Conservation (phyloP, 2,113 vertebrate genomes). For the Charadrius vociferus region DNA sequence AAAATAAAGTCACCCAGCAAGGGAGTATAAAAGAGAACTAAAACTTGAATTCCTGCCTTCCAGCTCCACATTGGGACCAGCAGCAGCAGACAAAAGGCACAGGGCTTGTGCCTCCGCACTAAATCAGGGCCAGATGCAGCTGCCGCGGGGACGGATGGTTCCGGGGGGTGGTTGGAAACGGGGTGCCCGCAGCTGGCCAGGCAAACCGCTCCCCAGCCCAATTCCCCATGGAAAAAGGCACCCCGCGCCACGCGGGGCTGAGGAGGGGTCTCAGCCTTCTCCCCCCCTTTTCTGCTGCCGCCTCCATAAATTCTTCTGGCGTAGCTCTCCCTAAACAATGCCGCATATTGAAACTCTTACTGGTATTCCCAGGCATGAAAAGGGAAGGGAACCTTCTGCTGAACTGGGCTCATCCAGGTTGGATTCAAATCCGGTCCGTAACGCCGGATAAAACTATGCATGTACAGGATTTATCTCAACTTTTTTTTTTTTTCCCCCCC, state of each 20-base stretch:
- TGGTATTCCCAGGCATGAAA: neutral
- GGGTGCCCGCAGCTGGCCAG: neutral
- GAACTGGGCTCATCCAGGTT: neutral
- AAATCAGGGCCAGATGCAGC: slow-evolving; percentile 66
- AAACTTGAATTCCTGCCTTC: slow-evolving; percentile 51
- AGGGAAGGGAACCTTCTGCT: neutral
- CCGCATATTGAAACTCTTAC: neutral
- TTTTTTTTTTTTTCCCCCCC: neutral
- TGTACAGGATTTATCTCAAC: neutral
- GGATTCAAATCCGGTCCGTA: fast-evolving
- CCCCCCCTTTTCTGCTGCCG: neutral
- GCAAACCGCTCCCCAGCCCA: neutral
- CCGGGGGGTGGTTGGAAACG: neutral
- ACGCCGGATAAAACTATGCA: fast-evolving
- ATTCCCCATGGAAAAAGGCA: neutral
- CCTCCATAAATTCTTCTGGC: neutral
- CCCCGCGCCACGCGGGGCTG: fast-evolving
- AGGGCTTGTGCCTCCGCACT: slow-evolving; percentile 32
- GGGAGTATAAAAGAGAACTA: neutral
- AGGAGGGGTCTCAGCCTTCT: neutral
- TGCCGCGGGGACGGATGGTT: neutral
- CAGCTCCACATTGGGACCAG: neutral
- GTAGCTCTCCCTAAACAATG: neutral
- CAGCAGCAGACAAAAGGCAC: slow-evolving; percentile 49
- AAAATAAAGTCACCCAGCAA: neutral